Percentiles rank a stretch among this genome's conserved stretches.
Conservation (phyloP, 1,140 invertebrate species). For the Spodoptera frugiperda region DNA sequence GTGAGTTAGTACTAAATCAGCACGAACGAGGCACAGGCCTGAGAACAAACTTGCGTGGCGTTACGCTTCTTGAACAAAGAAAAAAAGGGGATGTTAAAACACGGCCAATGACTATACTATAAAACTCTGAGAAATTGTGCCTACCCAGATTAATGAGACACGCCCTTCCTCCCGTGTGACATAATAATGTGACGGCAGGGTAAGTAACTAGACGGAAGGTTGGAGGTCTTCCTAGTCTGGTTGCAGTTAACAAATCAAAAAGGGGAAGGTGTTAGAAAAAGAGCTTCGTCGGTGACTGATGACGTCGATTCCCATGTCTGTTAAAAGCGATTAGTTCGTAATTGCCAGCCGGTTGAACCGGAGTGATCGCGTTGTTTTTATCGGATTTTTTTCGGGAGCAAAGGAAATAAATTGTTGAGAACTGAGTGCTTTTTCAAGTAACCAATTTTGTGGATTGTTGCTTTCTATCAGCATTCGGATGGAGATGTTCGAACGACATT, state of each 20-base stretch:
- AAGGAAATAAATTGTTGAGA: conserved; percentile 34
- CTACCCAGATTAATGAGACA: conserved; percentile 60
- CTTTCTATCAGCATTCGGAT: conserved; percentile 14
- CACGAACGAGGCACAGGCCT: conserved; percentile 63
- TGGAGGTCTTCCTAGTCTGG: conserved; percentile 61
- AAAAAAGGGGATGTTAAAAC: conserved; percentile 67
- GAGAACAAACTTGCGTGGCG: conserved; percentile 76
- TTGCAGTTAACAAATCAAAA: conserved; percentile 58
- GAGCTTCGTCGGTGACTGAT: conserved; percentile 54
- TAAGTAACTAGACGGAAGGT: conserved; percentile 33
- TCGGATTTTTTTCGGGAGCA: conserved; percentile 30
- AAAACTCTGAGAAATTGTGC: conserved; percentile 63
- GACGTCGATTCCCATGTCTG: conserved; percentile 62
- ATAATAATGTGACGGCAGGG: conserved; percentile 29
- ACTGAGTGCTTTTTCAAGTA: conserved; percentile 32
- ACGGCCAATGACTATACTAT: conserved; percentile 67
- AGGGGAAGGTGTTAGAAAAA: conserved; percentile 62
- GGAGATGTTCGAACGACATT: conserved; percentile 3
- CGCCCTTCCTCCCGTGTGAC: conserved; percentile 38
- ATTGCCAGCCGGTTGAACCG: conserved; percentile 45
- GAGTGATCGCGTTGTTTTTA: conserved; percentile 30
- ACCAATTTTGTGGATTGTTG: conserved; percentile 30
- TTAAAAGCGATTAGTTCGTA: conserved; percentile 60
- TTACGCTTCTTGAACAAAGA: conserved; percentile 78
- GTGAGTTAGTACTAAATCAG: conserved; percentile 62